A percentile compares a stretch with the other conserved stretches of the same genome.
phyloP scores from a whole-genome alignment of 1,140 invertebrate species.

The Sarcophaga peregrina region DNA sequence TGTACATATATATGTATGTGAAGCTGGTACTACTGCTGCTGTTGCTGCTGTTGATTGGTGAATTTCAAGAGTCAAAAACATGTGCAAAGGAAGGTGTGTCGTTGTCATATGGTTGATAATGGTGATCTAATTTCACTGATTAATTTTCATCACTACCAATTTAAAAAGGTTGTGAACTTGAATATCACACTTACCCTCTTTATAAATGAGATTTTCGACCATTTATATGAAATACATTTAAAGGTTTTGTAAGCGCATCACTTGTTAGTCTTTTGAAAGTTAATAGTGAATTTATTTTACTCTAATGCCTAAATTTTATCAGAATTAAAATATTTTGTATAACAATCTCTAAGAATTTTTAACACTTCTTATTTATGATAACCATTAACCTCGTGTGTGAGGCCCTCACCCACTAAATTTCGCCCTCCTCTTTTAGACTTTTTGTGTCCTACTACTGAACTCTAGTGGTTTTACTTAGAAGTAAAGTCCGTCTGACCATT shows the following conservation, averaged over 20 bases:
- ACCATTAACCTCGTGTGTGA: too few relatives aligned
- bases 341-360: too few relatives aligned
- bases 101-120: neutral
- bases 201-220: neutral
- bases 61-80: neutral
- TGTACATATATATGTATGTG: neutral
- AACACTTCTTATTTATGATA: too few relatives aligned
- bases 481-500: too few relatives aligned
- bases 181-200: neutral
- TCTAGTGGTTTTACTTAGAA: too few relatives aligned
- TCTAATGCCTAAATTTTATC: neutral
- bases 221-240: neutral
- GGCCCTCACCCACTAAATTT: too few relatives aligned
- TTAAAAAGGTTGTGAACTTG: neutral
- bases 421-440: too few relatives aligned
- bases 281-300: neutral
- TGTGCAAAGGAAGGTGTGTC: slow-evolving; percentile 20
- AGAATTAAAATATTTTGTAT: too few relatives aligned
- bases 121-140: slow-evolving; percentile 13
- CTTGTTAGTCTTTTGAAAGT: neutral
- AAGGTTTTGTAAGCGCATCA: neutral
- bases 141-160: neutral
- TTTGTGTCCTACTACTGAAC: too few relatives aligned
- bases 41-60: neutral
- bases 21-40: neutral